Evolutionary conservation across 2,113 vertebrate species (phyloP).

Genomic region (Micronycteris hirsuta): DNA sequence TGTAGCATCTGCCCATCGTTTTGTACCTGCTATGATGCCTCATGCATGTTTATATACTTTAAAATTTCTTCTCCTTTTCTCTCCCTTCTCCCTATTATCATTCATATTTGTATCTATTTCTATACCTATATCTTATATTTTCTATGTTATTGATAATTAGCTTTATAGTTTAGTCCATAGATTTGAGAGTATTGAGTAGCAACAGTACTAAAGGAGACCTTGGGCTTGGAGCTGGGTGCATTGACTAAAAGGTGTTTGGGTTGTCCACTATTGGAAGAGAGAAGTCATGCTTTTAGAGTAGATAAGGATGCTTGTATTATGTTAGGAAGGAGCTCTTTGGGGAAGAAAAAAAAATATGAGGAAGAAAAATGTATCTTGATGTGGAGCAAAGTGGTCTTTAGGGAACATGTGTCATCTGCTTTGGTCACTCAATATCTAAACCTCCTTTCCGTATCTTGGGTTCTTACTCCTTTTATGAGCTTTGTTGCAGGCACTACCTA

Average conservation of each 20-base stretch:
- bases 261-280: neutral
- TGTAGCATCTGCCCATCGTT: neutral
- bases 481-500: neutral
- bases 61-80: neutral
- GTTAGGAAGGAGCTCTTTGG: neutral
- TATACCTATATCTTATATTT: neutral
- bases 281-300: neutral
- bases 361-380: neutral
- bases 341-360: neutral
- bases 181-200: neutral
- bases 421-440: neutral
- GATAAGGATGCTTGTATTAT: neutral
- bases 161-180: neutral
- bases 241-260: neutral
- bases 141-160: neutral
- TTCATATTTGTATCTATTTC: neutral
- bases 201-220: neutral
- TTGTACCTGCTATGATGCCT: neutral
- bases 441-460: neutral
- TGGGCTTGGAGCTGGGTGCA: neutral
- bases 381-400: neutral
- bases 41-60: neutral
- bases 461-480: neutral
- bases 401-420: neutral
- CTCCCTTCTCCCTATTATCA: neutral